phyloP scores from a whole-genome alignment of 2,888 invertebrate genomes.

The Cartodere bifasciata region DNA sequence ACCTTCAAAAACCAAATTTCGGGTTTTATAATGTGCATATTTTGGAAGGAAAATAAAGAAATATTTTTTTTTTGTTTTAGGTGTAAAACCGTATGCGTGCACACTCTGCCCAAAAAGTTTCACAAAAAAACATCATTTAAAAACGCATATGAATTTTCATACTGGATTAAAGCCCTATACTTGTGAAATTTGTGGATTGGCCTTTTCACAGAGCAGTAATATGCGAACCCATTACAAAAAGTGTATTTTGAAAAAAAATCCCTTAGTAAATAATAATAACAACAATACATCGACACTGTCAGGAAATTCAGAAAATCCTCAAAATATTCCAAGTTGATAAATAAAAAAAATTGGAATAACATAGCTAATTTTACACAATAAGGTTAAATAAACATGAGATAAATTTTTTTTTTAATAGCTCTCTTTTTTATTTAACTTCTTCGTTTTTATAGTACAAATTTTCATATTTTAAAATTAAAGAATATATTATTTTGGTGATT shows the following conservation, averaged over 20 bases:
- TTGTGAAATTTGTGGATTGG: conserved; percentile 58
- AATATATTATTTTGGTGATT: too few relatives aligned
- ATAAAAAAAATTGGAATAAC: too few relatives aligned
- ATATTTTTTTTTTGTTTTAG: conserved; percentile 38
- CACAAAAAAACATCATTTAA: conserved; percentile 74
- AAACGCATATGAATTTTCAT: conserved; percentile 75
- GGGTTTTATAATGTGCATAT: too few relatives aligned
- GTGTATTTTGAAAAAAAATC: conserved; percentile 36
- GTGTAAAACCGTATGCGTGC: conserved; percentile 61
- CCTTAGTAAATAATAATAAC: conserved; percentile 8
- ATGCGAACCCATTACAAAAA: conserved; percentile 80
- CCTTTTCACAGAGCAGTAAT: conserved; percentile 75
- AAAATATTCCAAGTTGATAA: too few relatives aligned
- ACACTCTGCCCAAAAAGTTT: conserved; percentile 63
- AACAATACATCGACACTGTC: conserved; percentile 1
- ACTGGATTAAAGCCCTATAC: conserved; percentile 71
- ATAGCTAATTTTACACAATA: too few relatives aligned
- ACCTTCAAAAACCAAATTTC: too few relatives aligned
- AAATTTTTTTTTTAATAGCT: too few relatives aligned
- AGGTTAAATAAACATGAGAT: too few relatives aligned
- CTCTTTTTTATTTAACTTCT: too few relatives aligned
- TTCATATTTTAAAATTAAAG: too few relatives aligned
- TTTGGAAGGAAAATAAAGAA: too few relatives aligned
- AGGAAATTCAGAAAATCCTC: not conserved
- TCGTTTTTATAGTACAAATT: too few relatives aligned